Percentiles rank a stretch among this genome's conserved stretches.
These are phyloP conservation scores for Campoplex capitator DNA, from an alignment of 2,888 invertebrate genomes.

Conservation along the genomic window DNA sequence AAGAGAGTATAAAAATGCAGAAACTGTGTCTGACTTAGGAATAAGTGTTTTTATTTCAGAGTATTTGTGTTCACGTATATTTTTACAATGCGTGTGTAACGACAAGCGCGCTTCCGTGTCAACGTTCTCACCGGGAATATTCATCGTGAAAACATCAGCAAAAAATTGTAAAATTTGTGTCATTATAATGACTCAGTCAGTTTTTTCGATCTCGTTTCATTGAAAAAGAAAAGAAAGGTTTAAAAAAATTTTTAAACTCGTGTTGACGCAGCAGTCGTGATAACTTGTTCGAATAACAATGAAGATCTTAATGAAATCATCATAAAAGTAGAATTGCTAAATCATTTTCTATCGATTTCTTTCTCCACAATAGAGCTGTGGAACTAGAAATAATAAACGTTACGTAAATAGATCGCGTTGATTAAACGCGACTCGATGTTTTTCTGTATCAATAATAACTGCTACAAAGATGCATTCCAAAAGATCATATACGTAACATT, in stretches of 20 bases:
- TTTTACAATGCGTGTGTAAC: conserved; percentile 44
- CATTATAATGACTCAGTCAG: not conserved
- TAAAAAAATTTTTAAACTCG: not conserved
- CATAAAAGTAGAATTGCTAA: not conserved
- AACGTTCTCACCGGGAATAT: conserved; percentile 48
- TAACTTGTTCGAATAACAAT: not conserved
- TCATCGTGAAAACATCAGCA: conserved; percentile 26
- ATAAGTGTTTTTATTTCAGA: conserved; percentile 35
- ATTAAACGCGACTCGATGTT: conserved; percentile 5
- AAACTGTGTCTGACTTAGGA: conserved; percentile 45
- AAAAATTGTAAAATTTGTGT: conserved; percentile 6
- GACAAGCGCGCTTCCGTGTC: conserved; percentile 54
- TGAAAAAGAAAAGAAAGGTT: not conserved
- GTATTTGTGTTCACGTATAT: conserved; percentile 29
- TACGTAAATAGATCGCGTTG: conserved; percentile 5
- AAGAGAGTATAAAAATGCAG: conserved; percentile 9
- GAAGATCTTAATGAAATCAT: not conserved
- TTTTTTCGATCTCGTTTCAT: not conserved
- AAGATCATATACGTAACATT: not conserved
- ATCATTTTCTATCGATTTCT: not conserved
- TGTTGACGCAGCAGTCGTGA: conserved; percentile 1
- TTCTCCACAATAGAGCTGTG: not conserved
- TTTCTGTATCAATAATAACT: not conserved
- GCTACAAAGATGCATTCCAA: not conserved
- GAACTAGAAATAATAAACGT: conserved; percentile 6